Evolutionary conservation across 2,888 invertebrate species (phyloP), one percentile per base, ranked within the genome.

Genomic region (Micoletzkya japonica): DNA sequence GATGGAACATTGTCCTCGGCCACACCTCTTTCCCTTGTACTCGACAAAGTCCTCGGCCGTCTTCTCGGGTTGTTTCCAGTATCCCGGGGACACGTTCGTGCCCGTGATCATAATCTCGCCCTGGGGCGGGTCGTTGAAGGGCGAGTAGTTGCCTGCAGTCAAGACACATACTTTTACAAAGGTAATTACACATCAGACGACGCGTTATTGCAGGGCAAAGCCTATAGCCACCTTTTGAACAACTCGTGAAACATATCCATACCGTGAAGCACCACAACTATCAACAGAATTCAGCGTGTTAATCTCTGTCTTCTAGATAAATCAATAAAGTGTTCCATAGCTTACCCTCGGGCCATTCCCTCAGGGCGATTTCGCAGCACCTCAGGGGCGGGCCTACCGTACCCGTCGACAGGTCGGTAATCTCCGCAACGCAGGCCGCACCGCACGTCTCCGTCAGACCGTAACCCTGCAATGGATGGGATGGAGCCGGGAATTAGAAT

Each of bases 401-500:
- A 32, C 94, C 95, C 44, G 90, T 90, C 57, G 90, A 89, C 81
- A 90, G 87, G 86, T 93, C 92, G 82, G 89, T 85, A 69, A 78
- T 74, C 67, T 80, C 79, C 56, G 79, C 76, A 7, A 87, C 78
- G n/a, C 86, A 85, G 30, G 95, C 95, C 82, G 93, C 93, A 0
- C 95, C 94, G 77, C 93, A 92, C n/a, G 95, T 95, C 89, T 97
- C 97, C 0, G 97, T 97, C 73, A 97, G 90, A 1, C 96, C 97
- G 88, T 97, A 97, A 64, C 96, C 97, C 86, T 78, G 74, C 6
- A 75, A 74, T 93, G 72, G 37, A 24, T n/a, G n/a, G n/a, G n/a
- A n/a, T n/a, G n/a, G n/a, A n/a, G n/a, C n/a, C n/a, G n/a, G n/a
- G n/a, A n/a, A n/a, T n/a, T n/a, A n/a, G n/a, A n/a, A n/a, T n/a